These are phyloP conservation scores for Lanius ludovicianus DNA, from an alignment of 2,113 vertebrate species.

Conservation along the genomic window DNA sequence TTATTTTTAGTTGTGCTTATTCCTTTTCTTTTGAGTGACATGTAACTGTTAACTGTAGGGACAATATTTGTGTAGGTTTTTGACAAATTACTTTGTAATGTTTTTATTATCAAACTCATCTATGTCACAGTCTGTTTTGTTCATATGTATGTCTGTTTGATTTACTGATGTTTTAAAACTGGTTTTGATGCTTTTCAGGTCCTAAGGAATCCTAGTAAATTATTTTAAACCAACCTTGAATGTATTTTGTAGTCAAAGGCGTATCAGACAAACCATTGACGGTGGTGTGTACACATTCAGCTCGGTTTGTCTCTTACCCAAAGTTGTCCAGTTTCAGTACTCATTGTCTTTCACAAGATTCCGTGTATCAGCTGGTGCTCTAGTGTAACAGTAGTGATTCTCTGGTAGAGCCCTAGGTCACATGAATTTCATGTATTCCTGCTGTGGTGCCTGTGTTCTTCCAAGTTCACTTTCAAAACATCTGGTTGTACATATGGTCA, in stretches of 20 bases:
- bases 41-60: not conserved
- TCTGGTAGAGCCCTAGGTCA: not conserved
- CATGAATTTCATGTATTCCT: not conserved
- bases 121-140: not conserved
- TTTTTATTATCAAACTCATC: not conserved
- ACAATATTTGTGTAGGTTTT: not conserved
- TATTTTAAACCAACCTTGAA: not conserved
- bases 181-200: not conserved
- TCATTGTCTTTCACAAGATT: not conserved
- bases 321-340: not conserved
- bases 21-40: not conserved
- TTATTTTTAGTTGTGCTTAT: not conserved
- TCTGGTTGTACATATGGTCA: not conserved
- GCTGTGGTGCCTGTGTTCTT: not conserved
- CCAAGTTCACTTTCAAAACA: not conserved
- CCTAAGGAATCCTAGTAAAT: not conserved
- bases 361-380: rapidly evolving
- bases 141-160: not conserved
- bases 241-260: not conserved
- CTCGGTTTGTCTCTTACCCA: not conserved
- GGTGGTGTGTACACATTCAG: not conserved
- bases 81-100: not conserved
- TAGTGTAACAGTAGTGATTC: not conserved
- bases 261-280: not conserved
- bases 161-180: not conserved